phyloP scores from a whole-genome alignment of 2,797 vertebrate genomes.

The Sebastiscus tertius region DNA sequence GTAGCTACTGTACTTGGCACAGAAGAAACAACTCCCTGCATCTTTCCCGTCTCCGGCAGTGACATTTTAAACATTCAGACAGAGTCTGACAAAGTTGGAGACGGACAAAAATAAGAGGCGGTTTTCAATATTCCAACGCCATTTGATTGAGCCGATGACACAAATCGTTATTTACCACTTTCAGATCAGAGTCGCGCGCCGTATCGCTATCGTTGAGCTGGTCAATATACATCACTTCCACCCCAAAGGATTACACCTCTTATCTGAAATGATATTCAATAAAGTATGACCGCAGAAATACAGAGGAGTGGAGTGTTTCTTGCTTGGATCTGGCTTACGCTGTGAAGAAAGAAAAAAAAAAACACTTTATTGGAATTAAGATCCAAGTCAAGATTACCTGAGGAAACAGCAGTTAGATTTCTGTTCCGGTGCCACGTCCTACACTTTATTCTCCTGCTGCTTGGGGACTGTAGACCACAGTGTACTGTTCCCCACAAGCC shows the following conservation, averaged over 20 bases:
- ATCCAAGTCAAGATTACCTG: conserved; percentile 85
- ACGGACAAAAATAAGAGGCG: conserved; percentile 43
- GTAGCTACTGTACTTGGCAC: not conserved
- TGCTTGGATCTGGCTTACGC: conserved; percentile 78
- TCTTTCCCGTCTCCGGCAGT: not conserved
- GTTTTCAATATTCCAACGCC: conserved; percentile 51
- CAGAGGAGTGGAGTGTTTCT: conserved; percentile 81
- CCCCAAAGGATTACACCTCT: conserved; percentile 86
- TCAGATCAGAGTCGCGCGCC: conserved; percentile 60
- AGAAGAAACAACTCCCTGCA: not conserved
- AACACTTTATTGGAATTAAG: conserved; percentile 88
- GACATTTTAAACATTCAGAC: conserved; percentile 45
- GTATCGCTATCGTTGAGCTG: conserved; percentile 77
- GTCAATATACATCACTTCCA: conserved; percentile 88
- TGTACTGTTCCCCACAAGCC: conserved; percentile 62
- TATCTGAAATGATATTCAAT: conserved; percentile 92
- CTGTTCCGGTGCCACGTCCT: conserved; percentile 73
- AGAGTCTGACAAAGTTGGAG: conserved; percentile 36
- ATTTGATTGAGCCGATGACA: conserved; percentile 65
- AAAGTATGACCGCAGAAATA: conserved; percentile 85
- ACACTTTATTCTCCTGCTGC: conserved; percentile 73
- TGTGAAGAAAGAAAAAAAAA: conserved; percentile 70
- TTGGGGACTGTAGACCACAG: conserved; percentile 67
- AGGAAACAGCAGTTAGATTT: conserved; percentile 84
- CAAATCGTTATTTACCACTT: conserved; percentile 76